Evolutionary conservation across 2,888 invertebrate species (phyloP).

Genomic region (Gibbula magus): DNA sequence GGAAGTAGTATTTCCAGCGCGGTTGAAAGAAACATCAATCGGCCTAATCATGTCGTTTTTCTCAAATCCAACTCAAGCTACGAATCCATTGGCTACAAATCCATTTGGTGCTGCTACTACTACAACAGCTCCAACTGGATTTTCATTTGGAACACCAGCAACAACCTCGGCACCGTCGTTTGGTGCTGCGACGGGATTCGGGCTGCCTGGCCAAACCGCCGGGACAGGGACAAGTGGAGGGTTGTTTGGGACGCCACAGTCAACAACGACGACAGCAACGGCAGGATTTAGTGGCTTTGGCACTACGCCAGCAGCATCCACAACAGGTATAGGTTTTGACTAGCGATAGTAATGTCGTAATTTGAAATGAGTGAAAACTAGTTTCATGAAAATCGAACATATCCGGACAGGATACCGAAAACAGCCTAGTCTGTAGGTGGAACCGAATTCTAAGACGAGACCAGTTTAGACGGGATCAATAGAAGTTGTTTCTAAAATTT

Average conservation of each 20-base stretch:
- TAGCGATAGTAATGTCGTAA: no score
- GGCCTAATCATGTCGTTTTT: background rate
- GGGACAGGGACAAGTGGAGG: conserved; percentile 10
- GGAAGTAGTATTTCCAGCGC: background rate
- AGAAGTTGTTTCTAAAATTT: no score
- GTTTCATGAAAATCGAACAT: no score
- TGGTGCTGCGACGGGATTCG: conserved; percentile 37
- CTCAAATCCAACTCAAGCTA: background rate
- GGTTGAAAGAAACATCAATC: background rate
- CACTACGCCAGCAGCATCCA: conserved; percentile 33
- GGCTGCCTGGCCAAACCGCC: conserved; percentile 22
- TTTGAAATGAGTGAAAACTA: no score
- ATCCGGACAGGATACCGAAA: background rate
- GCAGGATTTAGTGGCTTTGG: conserved; percentile 55
- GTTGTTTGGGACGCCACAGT: background rate
- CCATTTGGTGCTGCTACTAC: conserved; percentile 39
- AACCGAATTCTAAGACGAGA: no score
- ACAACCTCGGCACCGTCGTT: conserved; percentile 40
- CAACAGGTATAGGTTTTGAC: conserved; percentile 14
- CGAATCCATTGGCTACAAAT: no score
- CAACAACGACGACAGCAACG: background rate
- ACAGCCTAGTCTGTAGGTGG: no score
- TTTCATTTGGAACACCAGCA: conserved; percentile 28
- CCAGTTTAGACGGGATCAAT: no score
- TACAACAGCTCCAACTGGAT: conserved; percentile 31